phyloP scores from a whole-genome alignment of 2,888 invertebrate genomes.

The Lasioglossum calceatum region DNA sequence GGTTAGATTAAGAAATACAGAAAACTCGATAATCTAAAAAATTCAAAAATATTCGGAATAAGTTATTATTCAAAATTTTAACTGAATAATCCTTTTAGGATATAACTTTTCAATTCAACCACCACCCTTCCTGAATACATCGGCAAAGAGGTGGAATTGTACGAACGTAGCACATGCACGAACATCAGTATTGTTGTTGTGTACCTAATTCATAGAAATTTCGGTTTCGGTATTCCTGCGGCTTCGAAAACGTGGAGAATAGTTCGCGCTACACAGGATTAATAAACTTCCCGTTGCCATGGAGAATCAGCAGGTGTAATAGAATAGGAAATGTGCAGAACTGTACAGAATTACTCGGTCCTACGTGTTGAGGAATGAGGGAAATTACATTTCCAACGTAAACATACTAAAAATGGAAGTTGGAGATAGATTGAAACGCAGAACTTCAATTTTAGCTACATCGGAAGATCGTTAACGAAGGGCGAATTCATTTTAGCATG shows the following conservation, averaged over 20 bases:
- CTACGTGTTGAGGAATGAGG: not conserved
- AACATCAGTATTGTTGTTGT: not conserved
- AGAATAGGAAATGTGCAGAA: not conserved
- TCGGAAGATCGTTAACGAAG: not conserved
- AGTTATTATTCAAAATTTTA: not conserved
- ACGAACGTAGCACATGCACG: not conserved
- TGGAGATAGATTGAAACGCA: not conserved
- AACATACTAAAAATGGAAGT: not conserved
- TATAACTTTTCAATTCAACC: not conserved
- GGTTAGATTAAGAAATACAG: no score
- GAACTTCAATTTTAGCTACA: not conserved
- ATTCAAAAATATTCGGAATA: not conserved
- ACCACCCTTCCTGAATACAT: not conserved
- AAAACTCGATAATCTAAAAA: no score
- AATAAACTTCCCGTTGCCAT: constrained; percentile 10
- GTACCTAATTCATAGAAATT: not conserved
- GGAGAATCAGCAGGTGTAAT: not conserved
- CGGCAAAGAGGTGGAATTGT: not conserved
- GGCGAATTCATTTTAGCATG: not conserved
- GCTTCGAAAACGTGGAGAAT: not conserved
- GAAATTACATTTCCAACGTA: not conserved
- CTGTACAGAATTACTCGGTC: not conserved
- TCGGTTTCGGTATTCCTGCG: not conserved
- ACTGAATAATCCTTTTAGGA: not conserved
- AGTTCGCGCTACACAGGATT: not conserved